Evolutionary conservation across 2,113 vertebrate species (phyloP).

Genomic region (Porphyrio hochstetteri): DNA sequence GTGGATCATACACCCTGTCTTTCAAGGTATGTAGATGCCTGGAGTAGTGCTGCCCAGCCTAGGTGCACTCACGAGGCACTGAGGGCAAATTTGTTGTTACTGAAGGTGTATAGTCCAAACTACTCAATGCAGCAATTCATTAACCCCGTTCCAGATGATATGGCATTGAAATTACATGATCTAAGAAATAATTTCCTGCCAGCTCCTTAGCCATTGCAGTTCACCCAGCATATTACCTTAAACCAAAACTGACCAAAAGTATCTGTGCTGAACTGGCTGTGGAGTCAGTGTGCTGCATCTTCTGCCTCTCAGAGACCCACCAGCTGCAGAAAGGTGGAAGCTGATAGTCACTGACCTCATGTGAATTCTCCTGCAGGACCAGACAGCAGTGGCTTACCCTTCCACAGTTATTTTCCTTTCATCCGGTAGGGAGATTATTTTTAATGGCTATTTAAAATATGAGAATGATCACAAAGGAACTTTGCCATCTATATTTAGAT

Average conservation of each 20-base stretch:
- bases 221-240: background rate
- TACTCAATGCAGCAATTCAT: background rate
- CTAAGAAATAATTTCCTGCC: background rate
- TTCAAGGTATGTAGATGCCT: background rate
- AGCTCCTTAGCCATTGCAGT: background rate
- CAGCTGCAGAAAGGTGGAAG: background rate
- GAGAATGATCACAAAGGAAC: background rate
- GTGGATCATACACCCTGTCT: background rate
- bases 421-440: background rate
- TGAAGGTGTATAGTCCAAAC: background rate
- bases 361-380: background rate
- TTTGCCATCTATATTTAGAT: background rate
- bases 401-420: background rate
- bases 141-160: background rate
- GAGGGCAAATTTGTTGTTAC: background rate
- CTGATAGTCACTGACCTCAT: background rate
- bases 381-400: background rate
- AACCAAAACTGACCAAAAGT: background rate
- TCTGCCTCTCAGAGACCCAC: background rate
- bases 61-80: background rate
- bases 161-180: background rate
- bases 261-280: background rate
- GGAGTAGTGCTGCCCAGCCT: background rate
- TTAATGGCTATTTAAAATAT: background rate
- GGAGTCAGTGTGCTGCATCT: background rate